phyloP scores from a whole-genome alignment of 2,797 vertebrate genomes.

The Nyctalus aviator region DNA sequence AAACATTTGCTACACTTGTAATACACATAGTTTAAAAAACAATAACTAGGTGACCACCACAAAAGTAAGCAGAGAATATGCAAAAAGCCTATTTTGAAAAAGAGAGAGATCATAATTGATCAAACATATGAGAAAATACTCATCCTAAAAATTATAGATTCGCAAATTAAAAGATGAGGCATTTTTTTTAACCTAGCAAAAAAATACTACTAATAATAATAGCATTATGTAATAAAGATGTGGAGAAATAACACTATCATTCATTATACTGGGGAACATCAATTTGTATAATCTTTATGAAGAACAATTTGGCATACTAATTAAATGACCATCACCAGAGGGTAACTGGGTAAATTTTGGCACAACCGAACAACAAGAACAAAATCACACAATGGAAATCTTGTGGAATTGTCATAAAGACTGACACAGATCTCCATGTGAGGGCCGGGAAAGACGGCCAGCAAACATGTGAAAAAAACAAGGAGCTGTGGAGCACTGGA shows the following conservation, averaged over 20 bases:
- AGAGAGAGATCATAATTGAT: not conserved
- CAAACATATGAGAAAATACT: constrained; percentile 32
- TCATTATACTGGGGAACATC: not conserved
- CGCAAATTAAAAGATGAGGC: not conserved
- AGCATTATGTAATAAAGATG: not conserved
- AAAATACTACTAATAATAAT: too few species aligned
- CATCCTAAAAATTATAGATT: not conserved
- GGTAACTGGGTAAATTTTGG: not conserved
- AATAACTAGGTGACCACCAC: not conserved
- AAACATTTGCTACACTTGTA: not conserved
- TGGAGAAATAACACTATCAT: not conserved
- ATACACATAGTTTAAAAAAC: constrained; percentile 34
- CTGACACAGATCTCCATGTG: not conserved
- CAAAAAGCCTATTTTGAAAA: constrained; percentile 7
- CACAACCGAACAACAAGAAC: not conserved
- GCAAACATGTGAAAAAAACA: not conserved
- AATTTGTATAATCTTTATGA: not conserved
- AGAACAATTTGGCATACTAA: not conserved
- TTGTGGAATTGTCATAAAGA: not conserved
- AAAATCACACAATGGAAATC: not conserved
- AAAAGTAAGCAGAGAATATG: constrained; percentile 7
- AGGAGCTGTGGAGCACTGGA: not conserved
- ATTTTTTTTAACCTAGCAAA: not conserved
- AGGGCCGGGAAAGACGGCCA: not conserved
- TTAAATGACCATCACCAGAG: not conserved